These are phyloP conservation scores for Stictonetta naevosa DNA, from an alignment of 2,113 vertebrate species.

Conservation along the genomic window DNA sequence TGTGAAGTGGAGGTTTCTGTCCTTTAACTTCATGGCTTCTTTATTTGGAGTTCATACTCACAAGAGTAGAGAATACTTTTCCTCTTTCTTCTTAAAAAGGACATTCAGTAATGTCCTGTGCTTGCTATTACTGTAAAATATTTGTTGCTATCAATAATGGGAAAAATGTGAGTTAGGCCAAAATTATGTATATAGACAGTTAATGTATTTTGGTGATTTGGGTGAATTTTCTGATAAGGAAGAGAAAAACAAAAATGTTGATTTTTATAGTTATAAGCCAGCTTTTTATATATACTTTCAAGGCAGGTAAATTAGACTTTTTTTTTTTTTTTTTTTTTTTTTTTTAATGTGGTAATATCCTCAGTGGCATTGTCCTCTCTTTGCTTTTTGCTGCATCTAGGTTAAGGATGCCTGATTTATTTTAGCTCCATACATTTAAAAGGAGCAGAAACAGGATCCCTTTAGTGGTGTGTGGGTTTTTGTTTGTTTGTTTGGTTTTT, in stretches of 20 bases:
- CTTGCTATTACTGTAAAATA: not conserved
- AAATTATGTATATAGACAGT: not conserved
- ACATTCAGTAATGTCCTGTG: not conserved
- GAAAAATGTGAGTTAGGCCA: not conserved
- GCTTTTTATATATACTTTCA: not conserved
- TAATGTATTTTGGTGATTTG: not conserved
- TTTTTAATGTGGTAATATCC: not conserved
- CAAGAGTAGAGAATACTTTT: not conserved
- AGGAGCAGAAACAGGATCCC: not conserved
- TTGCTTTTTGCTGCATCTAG: not conserved
- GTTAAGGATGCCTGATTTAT: not conserved
- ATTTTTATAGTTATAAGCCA: fast-evolving
- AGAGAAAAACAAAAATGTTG: not conserved
- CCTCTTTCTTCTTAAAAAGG: not conserved
- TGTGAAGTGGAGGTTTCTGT: not conserved
- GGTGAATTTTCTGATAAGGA: not conserved
- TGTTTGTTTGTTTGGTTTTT: not conserved
- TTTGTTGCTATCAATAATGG: not conserved
- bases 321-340: not conserved
- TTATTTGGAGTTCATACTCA: not conserved
- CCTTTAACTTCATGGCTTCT: not conserved
- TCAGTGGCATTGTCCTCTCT: not conserved
- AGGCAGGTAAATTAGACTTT: not conserved
- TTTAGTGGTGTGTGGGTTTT: not conserved
- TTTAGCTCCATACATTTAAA: not conserved